Evolutionary conservation across 2,797 vertebrate genomes (phyloP).

Genomic region (Paramormyrops hopkinsi): DNA sequence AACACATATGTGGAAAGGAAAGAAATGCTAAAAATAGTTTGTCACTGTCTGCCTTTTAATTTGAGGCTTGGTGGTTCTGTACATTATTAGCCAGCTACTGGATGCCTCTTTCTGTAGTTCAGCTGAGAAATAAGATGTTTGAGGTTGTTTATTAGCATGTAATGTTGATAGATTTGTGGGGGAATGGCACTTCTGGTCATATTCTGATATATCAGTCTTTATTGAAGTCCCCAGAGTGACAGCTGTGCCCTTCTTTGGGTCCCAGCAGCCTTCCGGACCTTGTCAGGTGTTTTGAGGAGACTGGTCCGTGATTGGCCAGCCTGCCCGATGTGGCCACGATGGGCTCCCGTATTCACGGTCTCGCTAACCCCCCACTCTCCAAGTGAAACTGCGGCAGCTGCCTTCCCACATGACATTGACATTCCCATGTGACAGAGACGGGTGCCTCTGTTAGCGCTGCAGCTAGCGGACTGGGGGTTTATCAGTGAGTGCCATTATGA

Average conservation of each 20-base stretch:
- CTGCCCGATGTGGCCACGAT: conserved; percentile 32
- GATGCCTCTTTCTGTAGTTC: background rate
- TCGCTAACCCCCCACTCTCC: conserved; percentile 29
- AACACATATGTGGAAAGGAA: background rate
- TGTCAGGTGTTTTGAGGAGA: background rate
- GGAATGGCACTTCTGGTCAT: background rate
- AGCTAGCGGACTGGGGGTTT: background rate
- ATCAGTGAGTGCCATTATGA: background rate
- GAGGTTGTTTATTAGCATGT: conserved; percentile 14
- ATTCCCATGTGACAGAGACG: background rate
- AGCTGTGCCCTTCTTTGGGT: background rate
- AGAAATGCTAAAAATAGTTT: background rate
- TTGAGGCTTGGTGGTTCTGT: background rate
- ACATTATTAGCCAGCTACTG: background rate
- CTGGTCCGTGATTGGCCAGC: conserved; percentile 13
- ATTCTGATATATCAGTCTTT: background rate
- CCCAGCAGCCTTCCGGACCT: background rate
- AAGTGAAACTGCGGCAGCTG: background rate
- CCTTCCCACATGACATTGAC: background rate
- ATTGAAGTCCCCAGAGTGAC: background rate
- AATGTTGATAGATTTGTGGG: background rate
- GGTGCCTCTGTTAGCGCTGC: background rate
- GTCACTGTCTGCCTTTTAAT: background rate
- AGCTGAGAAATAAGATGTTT: background rate
- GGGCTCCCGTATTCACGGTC: background rate